Evolutionary conservation across 2,888 invertebrate species (phyloP), one percentile per base, ranked within the genome.

Genomic region (Cheilosia vulpina): DNA sequence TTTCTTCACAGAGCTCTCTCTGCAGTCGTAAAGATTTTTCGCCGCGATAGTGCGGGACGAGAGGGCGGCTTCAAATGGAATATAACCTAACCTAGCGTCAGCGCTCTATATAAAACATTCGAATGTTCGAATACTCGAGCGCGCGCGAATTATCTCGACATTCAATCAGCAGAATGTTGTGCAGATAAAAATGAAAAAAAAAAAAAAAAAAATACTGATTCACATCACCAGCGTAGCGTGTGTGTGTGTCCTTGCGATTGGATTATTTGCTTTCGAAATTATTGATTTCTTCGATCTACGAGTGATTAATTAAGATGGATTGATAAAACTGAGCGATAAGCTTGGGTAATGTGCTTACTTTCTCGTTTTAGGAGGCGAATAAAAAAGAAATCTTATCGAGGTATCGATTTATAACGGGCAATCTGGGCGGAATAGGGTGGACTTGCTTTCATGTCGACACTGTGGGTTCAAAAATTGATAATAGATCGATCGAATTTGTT

Each of bases 271-370:
- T 38, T 76, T 77, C 52, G 57, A 77, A 85, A 57, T 77, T 85
- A 85, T 85, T 85, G 85, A 85, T 85, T 85, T 55, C 76, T 85
- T 68, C 72, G 81, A 85, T 85, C 77, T 72, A 77, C 68, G 84
- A 89, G 88, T 91, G 91, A 91, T 91, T 91, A 91, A 91, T 91
- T 91, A 91, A 91, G 91, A 91, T 91, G 90, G 91, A 91, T 91
- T 91, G 91, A 91, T 91, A 91, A 88, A 83, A 87, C 24, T 55
- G 2, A 9, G 24, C 41, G 84, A 85, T 81, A 77, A 76, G 66
- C 24, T 62, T 27, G 66, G 60, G 58, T 80, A 85, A 80, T 76
- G 80, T 76, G 57, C 71, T 66, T 83, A 83, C 63, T 78, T 83
- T 50, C 62, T 68, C 57, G 53, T 79, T 53, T 65, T 55, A 24